phyloP scores from a whole-genome alignment of 2,113 vertebrate genomes.

The Dasyornis broadbenti region DNA sequence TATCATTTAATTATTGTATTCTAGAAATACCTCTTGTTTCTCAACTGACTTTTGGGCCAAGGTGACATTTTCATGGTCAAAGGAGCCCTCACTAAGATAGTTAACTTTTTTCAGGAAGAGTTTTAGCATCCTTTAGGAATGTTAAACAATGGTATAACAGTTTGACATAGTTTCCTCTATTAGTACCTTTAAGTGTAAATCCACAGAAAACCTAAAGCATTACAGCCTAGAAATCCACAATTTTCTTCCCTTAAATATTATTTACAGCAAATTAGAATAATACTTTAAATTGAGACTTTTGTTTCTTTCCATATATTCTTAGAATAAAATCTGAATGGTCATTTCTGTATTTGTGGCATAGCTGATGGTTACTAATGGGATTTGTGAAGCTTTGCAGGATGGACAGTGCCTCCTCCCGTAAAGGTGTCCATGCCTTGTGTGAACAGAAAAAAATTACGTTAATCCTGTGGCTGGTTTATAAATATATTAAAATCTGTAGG shows the following conservation, averaged over 20 bases:
- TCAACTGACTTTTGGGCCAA: neutral
- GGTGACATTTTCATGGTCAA: conserved; percentile 11
- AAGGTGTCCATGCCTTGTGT: neutral
- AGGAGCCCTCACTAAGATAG: neutral
- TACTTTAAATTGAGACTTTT: neutral
- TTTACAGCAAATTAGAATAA: neutral
- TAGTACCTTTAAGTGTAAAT: neutral
- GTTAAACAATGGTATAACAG: neutral
- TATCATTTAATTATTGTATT: neutral
- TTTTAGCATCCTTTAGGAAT: neutral
- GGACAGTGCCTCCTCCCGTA: neutral
- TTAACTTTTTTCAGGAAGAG: conserved; percentile 16
- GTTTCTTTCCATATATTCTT: neutral
- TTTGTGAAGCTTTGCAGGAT: neutral
- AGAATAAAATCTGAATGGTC: neutral
- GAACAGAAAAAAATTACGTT: neutral
- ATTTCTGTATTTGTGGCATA: neutral
- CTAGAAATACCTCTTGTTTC: neutral
- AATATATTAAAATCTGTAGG: neutral
- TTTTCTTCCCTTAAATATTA: neutral
- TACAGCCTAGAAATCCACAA: neutral
- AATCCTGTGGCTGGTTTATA: neutral
- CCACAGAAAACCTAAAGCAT: neutral
- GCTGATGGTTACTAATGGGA: neutral
- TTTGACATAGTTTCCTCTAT: neutral